Conservation (phyloP, 2,888 invertebrate species). For the Limnephilus lunatus region DNA sequence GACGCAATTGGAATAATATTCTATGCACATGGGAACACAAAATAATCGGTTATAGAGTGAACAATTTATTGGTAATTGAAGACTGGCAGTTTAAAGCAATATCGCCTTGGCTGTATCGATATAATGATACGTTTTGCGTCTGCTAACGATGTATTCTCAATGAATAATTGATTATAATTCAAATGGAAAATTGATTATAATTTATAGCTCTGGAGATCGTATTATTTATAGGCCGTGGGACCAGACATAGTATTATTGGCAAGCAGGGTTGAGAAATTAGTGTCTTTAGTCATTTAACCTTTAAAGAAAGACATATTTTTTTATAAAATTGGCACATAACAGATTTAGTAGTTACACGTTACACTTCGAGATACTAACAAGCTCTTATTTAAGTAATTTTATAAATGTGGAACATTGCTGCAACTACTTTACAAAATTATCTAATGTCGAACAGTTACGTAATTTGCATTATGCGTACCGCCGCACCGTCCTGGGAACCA, state of each 20-base stretch:
- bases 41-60: slow-evolving; percentile 27
- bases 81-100: slow-evolving; percentile 3
- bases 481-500: no score
- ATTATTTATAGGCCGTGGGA: slow-evolving; percentile 2
- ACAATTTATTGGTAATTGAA: slow-evolving; percentile 30
- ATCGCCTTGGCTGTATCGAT: slow-evolving; percentile 27
- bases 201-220: slow-evolving; percentile 19
- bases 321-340: no score
- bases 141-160: slow-evolving; percentile 25
- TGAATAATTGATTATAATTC: no score
- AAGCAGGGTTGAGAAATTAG: background rate
- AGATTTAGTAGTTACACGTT: background rate
- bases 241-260: background rate
- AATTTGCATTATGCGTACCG: background rate
- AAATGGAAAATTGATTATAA: slow-evolving; percentile 29
- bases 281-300: background rate
- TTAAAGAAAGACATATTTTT: background rate
- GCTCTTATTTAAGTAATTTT: background rate
- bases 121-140: slow-evolving; percentile 43
- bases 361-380: background rate
- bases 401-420: background rate
- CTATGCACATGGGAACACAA: background rate
- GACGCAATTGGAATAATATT: slow-evolving; percentile 6
- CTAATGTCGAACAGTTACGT: background rate
- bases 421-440: background rate